A percentile compares a stretch with the other conserved stretches of the same genome.
phyloP scores from a whole-genome alignment of 2,888 invertebrate genomes.

The Sarcophaga caerulescens region DNA sequence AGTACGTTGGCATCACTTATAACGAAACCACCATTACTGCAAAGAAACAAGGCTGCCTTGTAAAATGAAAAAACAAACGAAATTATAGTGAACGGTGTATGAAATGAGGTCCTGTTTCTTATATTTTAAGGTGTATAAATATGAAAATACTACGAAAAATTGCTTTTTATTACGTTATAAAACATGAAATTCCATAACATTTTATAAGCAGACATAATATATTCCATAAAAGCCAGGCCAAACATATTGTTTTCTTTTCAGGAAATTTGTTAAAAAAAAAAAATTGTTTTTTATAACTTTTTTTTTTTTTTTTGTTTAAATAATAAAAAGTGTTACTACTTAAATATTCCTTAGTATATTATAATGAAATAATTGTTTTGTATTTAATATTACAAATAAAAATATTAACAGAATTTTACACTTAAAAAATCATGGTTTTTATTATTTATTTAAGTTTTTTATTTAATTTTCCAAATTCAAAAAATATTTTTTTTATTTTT shows the following conservation, averaged over 20 bases:
- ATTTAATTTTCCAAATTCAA: no score
- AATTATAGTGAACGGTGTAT: constrained; percentile 41
- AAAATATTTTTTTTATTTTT: no score
- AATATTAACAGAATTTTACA: no score
- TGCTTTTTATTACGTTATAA: not conserved
- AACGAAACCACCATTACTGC: not conserved
- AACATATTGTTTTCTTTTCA: not conserved
- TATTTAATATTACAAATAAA: not conserved
- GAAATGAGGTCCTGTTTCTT: constrained; percentile 53
- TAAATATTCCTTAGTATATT: constrained; percentile 35
- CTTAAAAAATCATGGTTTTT: no score
- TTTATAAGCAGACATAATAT: not conserved
- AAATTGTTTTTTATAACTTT: not conserved
- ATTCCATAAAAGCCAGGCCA: not conserved
- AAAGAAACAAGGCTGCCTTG: constrained; percentile 41
- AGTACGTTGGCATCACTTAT: constrained; percentile 40
- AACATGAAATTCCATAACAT: not conserved
- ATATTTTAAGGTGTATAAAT: constrained; percentile 52
- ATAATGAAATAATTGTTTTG: constrained; percentile 16
- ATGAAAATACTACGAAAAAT: constrained; percentile 21
- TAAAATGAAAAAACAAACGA: constrained; percentile 33
- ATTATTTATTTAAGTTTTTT: no score
- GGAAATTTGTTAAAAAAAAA: not conserved
- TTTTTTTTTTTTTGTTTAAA: not conserved
- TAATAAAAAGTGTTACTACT: constrained; percentile 36